Base-by-base conservation (phyloP, 2,113 vertebrate genomes). In the Daboia siamensis region DNA sequence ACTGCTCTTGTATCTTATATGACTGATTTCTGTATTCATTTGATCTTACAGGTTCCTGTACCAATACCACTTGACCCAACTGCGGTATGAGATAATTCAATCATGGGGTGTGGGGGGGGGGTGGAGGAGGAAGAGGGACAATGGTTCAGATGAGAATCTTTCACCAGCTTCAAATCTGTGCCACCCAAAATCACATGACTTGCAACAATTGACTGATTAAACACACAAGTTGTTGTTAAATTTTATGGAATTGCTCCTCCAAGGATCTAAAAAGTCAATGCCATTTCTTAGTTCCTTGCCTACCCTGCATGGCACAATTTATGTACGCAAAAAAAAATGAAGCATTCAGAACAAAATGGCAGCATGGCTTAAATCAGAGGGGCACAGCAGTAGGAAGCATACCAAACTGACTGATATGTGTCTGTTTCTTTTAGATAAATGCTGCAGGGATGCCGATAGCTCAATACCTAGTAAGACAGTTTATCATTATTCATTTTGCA, bases 11-110 rank as follows among this genome's bases (percentile, higher is more conserved):
- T 15, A 21, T 59, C 92, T 51, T 91, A 84, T 52, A 23, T 91
- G 95, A 90, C 87, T 95, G 21, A 94, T 95, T 80, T 44, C 33
- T 80, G 3, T 80, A 80, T 44, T 80, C 17, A 10, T 80, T 80
- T 80, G 6, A 80, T 80, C 33, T 86, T 64, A 20, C 91, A 95
- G 91, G 89, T 95, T 87, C 93, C 92, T 74, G n/a, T 96, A 52
- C 94, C 94, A 89, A 24, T 95, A 92, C 93, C 92, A 29, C 92
- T 88, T 93, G 80, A 94, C 93, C 93, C 95, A 94, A 93, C 95
- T 90, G 92, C 96, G 94, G 94, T 97, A 89, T 84, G 39, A 33
- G 23, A 24, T 24, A 84, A 85, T 84, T 1, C 5, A 57, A 20
- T 51, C 10, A 12, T 2, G 1, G n/a, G 59, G 44, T 12, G 6